These are phyloP conservation scores for Callyntrura guangdongensis DNA, from an alignment of 2,888 invertebrate species.

Conservation along the genomic window DNA sequence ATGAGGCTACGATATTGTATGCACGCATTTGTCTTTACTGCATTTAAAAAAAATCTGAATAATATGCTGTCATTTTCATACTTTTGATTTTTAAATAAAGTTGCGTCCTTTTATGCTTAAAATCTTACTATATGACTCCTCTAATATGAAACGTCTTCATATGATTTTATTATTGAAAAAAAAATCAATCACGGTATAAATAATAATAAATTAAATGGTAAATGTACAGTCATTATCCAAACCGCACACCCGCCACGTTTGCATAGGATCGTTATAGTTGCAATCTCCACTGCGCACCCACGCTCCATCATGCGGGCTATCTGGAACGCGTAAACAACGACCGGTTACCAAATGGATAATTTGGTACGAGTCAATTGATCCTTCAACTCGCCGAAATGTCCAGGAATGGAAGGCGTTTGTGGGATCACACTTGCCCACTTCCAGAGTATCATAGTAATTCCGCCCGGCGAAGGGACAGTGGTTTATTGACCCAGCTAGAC, in stretches of 20 bases:
- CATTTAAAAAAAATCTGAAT: no score
- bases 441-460: constrained; percentile 77
- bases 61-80: no score
- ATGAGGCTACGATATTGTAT: no score
- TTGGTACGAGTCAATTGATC: constrained; percentile 75
- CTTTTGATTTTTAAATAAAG: no score
- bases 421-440: constrained; percentile 77
- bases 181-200: constrained; percentile 12
- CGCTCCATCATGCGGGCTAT: constrained; percentile 75
- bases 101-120: no score
- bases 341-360: constrained; percentile 77
- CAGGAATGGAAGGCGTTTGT: constrained; percentile 75
- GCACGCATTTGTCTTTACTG: no score
- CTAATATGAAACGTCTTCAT: no score
- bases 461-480: constrained; percentile 73
- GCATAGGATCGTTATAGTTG: constrained; percentile 73
- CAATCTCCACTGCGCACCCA: constrained; percentile 80
- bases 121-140: no score
- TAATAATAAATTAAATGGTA: constrained; percentile 62
- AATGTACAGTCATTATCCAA: constrained; percentile 73
- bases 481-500: constrained; percentile 73
- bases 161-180: background rate
- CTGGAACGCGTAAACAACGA: constrained; percentile 77
- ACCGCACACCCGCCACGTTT: constrained; percentile 80
- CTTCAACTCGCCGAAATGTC: constrained; percentile 69